These are phyloP conservation scores for Ptychochromis oligacanthus DNA, from an alignment of 2,113 vertebrate species.

Conservation along the genomic window DNA sequence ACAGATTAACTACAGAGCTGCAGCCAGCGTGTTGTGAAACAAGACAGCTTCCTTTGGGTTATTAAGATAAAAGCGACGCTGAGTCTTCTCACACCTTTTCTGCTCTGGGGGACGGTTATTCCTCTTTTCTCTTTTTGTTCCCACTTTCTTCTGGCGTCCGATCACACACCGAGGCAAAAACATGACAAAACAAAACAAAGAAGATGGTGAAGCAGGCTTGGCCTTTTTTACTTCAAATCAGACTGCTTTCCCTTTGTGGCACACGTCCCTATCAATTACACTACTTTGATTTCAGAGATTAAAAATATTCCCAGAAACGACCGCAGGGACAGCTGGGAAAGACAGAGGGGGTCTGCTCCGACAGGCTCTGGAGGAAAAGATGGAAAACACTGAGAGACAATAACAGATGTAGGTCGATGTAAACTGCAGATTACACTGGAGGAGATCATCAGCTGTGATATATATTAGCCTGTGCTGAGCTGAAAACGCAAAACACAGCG, in stretches of 20 bases:
- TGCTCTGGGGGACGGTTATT: constrained; percentile 17
- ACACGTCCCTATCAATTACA: constrained; percentile 50
- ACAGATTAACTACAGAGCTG: constrained; percentile 16
- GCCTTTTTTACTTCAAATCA: constrained; percentile 9
- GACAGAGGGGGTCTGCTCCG: background rate
- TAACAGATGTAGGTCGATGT: background rate
- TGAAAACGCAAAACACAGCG: background rate
- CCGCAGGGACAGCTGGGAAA: constrained; percentile 17
- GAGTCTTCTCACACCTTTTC: constrained; percentile 18
- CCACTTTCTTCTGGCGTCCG: background rate
- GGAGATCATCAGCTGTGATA: background rate
- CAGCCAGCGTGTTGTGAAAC: background rate
- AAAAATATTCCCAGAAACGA: constrained; percentile 46
- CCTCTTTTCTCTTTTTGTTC: background rate
- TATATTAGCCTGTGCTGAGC: background rate
- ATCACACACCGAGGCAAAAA: constrained; percentile 24
- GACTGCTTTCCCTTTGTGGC: constrained; percentile 14
- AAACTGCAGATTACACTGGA: constrained; percentile 26
- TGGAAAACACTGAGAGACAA: background rate
- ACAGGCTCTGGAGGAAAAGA: constrained; percentile 9
- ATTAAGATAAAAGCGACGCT: background rate
- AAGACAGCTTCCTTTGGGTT: background rate
- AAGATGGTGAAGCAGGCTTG: constrained; percentile 1
- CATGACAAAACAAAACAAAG: background rate
- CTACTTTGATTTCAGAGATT: constrained; percentile 57